Percentiles rank a stretch among this genome's conserved stretches.
Conservation (phyloP, 2,113 vertebrate genomes). For the Melanocharis versteri region DNA sequence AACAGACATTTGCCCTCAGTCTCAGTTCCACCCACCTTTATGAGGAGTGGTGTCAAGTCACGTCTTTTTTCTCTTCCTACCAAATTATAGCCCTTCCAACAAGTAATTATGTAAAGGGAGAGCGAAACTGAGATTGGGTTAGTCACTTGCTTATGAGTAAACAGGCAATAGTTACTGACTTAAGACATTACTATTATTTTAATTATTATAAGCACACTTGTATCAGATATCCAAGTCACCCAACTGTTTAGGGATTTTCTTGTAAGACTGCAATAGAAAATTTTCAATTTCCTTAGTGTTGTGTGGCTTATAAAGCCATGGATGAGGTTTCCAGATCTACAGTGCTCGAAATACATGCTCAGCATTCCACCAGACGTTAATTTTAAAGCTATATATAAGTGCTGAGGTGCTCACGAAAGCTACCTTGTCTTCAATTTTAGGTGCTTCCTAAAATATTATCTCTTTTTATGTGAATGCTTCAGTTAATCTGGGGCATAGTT, state of each 20-base stretch:
- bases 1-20: conserved; percentile 45
- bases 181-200: conserved; percentile 2
- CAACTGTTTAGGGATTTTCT: background rate
- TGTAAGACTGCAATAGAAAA: background rate
- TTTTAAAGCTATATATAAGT: background rate
- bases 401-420: background rate
- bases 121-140: conserved; percentile 22
- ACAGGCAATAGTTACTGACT: conserved; percentile 8
- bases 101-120: conserved; percentile 26
- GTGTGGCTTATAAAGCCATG: background rate
- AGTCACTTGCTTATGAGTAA: conserved; percentile 58
- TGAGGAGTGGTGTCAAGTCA: conserved; percentile 37
- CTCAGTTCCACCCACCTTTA: conserved; percentile 49
- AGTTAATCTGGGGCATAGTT: background rate
- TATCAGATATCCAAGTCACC: background rate
- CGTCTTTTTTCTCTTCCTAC: conserved; percentile 38
- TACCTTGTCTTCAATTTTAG: background rate
- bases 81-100: conserved; percentile 53
- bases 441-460: background rate
- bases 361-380: background rate
- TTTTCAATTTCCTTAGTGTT: background rate
- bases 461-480: background rate
- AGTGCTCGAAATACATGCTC: background rate
- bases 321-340: background rate
- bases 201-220: background rate